phyloP scores from a whole-genome alignment of 2,113 vertebrate species.

The Xiphophorus hellerii region DNA sequence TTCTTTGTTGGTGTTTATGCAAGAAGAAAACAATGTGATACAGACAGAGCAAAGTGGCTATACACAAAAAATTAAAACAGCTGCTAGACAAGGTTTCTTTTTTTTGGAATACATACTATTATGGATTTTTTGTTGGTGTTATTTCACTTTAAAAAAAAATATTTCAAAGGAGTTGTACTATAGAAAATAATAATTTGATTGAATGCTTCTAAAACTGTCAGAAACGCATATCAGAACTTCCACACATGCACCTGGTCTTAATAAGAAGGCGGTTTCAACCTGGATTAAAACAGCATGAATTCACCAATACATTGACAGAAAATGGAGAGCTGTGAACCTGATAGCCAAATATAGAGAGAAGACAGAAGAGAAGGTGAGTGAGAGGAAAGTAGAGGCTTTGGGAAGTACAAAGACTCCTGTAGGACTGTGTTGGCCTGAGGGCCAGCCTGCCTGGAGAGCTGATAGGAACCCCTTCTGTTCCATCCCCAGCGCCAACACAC shows the following conservation, averaged over 20 bases:
- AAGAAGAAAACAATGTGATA: constrained; percentile 58
- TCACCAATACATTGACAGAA: constrained; percentile 38
- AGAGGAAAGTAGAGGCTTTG: constrained; percentile 70
- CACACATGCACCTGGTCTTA: constrained; percentile 9
- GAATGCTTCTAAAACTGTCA: background rate
- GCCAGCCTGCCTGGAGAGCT: constrained; percentile 82
- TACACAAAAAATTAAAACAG: constrained; percentile 10
- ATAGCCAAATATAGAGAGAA: constrained; percentile 47
- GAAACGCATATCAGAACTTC: background rate
- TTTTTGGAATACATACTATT: background rate
- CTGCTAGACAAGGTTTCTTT: background rate
- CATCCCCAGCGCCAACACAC: constrained; percentile 77
- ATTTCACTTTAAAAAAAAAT: background rate
- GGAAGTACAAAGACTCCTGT: constrained; percentile 82
- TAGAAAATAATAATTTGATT: background rate
- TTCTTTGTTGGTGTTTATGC: constrained; percentile 71
- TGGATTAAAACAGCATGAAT: constrained; percentile 43
- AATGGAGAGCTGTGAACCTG: constrained; percentile 43
- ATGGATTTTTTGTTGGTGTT: background rate
- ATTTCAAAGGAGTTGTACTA: background rate
- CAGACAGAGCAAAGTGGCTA: constrained; percentile 32
- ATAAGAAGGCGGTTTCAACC: constrained; percentile 3
- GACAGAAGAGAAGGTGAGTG: constrained; percentile 54
- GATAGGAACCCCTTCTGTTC: constrained; percentile 81
- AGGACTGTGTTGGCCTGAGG: constrained; percentile 79